These are phyloP conservation scores for Zaprionus gabonicus DNA, from an alignment of 1,140 invertebrate genomes.

Conservation along the genomic window DNA sequence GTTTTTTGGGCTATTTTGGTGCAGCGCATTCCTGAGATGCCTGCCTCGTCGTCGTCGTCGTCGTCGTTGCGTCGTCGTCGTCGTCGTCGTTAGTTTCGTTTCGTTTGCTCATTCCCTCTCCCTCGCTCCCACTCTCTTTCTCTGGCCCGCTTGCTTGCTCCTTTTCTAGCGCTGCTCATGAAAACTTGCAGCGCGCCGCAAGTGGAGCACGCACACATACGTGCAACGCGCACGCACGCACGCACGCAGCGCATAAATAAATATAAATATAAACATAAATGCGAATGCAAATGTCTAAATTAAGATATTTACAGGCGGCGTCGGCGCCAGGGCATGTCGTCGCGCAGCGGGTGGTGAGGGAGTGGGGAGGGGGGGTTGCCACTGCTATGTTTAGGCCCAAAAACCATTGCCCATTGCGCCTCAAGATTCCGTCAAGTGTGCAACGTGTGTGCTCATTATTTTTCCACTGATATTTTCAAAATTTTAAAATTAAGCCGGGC, in stretches of 20 bases:
- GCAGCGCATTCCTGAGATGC: slow-evolving; percentile 73
- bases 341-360: neutral
- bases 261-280: slow-evolving; percentile 51
- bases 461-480: neutral
- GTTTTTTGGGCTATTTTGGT: slow-evolving; percentile 59
- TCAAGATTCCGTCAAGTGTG: slow-evolving; percentile 53
- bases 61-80: too few species aligned
- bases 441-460: slow-evolving; percentile 15
- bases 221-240: slow-evolving; percentile 8
- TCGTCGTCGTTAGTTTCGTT: slow-evolving; percentile 2
- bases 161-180: slow-evolving; percentile 46
- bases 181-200: slow-evolving; percentile 59
- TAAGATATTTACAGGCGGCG: slow-evolving; percentile 51
- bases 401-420: slow-evolving; percentile 39
- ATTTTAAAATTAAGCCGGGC: slow-evolving; percentile 27
- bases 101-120: neutral
- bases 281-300: slow-evolving; percentile 57
- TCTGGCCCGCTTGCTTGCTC: neutral
- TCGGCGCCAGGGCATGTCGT: slow-evolving; percentile 28
- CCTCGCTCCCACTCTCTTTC: neutral
- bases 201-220: slow-evolving; percentile 64
- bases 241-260: slow-evolving; percentile 6
- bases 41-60: slow-evolving; percentile 24
- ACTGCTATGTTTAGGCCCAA: slow-evolving; percentile 39
- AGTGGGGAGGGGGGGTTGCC: neutral